These are phyloP conservation scores for Galaxea fascicularis DNA, from an alignment of 92 coral and sea anemone species.

Conservation along the genomic window DNA sequence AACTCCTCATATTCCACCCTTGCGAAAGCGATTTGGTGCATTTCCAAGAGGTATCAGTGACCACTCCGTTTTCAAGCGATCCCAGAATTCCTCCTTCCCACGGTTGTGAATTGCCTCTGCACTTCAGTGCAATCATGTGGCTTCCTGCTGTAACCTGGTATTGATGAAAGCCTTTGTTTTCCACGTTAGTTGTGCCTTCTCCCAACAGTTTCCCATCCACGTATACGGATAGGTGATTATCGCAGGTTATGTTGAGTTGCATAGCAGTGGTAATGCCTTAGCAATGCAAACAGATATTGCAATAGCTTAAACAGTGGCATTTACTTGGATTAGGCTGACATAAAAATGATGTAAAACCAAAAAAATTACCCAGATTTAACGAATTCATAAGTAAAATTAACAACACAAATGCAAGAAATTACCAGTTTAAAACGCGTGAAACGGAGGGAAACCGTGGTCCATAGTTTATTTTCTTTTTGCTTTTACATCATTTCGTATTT, in stretches of 20 bases:
- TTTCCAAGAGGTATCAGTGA: slow-evolving; percentile 72
- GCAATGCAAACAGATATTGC: not conserved
- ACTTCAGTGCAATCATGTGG: slow-evolving; percentile 65
- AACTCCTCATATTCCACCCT: slow-evolving; percentile 76
- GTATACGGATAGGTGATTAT: slow-evolving; percentile 54
- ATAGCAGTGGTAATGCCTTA: slow-evolving; percentile 50
- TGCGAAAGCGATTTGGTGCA: slow-evolving; percentile 44
- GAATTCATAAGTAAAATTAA: no score
- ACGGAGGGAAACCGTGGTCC: no score
- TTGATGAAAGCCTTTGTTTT: slow-evolving; percentile 5
- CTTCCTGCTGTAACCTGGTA: slow-evolving; percentile 51
- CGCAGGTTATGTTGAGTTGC: slow-evolving; percentile 72
- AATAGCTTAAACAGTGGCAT: not conserved
- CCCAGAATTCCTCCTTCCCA: slow-evolving; percentile 72
- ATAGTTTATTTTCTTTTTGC: no score
- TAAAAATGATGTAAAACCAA: no score
- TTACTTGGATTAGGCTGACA: no score
- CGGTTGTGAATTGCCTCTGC: slow-evolving; percentile 34
- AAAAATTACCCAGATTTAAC: no score
- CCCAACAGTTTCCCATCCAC: slow-evolving; percentile 69
- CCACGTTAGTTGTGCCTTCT: slow-evolving; percentile 17
- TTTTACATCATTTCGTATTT: no score
- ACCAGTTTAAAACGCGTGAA: no score
- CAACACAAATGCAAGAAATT: no score
- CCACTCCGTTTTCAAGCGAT: slow-evolving; percentile 69